Base-by-base conservation (phyloP, 2,797 vertebrate genomes). In the Cyclura pinguis region DNA sequence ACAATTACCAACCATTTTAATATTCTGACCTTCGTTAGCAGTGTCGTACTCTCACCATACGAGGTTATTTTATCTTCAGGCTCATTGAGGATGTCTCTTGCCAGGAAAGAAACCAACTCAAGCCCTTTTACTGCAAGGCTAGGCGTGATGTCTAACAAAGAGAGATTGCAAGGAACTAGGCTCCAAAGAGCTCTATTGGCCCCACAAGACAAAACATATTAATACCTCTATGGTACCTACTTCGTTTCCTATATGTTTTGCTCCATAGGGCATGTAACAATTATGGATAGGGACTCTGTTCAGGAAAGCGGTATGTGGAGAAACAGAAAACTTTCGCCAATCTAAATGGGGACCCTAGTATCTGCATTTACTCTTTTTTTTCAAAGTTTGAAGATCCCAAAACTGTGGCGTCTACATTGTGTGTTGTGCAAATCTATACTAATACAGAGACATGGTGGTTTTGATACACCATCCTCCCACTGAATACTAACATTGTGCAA, bases 1-100 rank as follows among this genome's bases (percentile, higher is more conserved):
- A 89, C 47, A 93, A 62, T n/a, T 88, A 82, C 35, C 0, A 74
- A 2, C 0, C 13, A 38, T 91, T 92, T 93, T 87, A 93, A 90
- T 87, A 85, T 86, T 92, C 89, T 94, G 6, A 0, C 90, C 52
- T 93, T 92, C 67, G 80, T 92, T 85, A 91, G 35, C 6, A 32
- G 7, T 32, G 22, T 12, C 91, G 89, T 90, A 12, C 8, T 89
- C 38, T 67, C 86, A 77, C 76, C 89, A 14, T 50, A 38, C 7
- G 8, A 89, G 88, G 9, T 32, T 88, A 29, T 14, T 90, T 92
- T 84, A 16, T 86, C 91, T 82, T n/a, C 64, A 85, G 55, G 55
- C 50, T 35, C 62, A 73, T 38, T 27, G 81, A 55, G 32, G 59
- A 86, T 85, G 2, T 55, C n/a, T 81, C 88, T 92, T 72, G 18